Base-by-base conservation (phyloP, 2,888 invertebrate genomes). In the Ferdinandea cuprea region DNA sequence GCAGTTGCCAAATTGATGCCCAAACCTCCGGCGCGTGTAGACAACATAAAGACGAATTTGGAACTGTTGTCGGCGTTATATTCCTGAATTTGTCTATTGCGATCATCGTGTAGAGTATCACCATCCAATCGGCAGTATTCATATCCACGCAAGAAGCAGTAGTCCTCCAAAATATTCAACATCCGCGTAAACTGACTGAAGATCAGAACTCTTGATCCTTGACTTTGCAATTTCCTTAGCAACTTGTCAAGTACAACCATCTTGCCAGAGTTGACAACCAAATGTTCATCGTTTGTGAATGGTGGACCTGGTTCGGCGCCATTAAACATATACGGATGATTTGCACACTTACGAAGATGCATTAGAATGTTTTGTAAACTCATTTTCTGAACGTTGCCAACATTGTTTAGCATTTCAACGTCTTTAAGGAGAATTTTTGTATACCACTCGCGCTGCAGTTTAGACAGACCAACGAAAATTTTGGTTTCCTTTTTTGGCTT, bases 361-460 rank as follows among this genome's bases (percentile, higher is more conserved):
- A 99, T 99, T 17, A 99, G 93, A 91, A 99, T 99, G 89, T 99
- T 99, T 89, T 99, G 97, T 52, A 99, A 92, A 9, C 99, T 93
- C 98, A 99, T 98, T 89, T 99, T 99, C 88, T 98, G 98, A 8
- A 97, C 95, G 89, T 98, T 97, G 0, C 98, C 98, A 9, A 99
- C 99, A 0, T 99, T 99, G 89, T 99, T 99, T 0, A 99, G 93
- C 68, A 99, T 93, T 91, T 99, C 99, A 88, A 99, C 99, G 88
- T 99, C 99, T 91, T 99, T 99, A 96, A 99, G 96, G 46, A 99
- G 91, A 25, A 99, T 97, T 91, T 98, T 99, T 0, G 99, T 99
- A 90, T 99, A 99, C 98, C 98, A 98, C 89, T 99, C 99, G 77
- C 99, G 93, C 91, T 99, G 99, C 98, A 99, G 98, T 92, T 99